phyloP scores from a whole-genome alignment of 2,888 invertebrate genomes.

The Hoplodrina ambigua region DNA sequence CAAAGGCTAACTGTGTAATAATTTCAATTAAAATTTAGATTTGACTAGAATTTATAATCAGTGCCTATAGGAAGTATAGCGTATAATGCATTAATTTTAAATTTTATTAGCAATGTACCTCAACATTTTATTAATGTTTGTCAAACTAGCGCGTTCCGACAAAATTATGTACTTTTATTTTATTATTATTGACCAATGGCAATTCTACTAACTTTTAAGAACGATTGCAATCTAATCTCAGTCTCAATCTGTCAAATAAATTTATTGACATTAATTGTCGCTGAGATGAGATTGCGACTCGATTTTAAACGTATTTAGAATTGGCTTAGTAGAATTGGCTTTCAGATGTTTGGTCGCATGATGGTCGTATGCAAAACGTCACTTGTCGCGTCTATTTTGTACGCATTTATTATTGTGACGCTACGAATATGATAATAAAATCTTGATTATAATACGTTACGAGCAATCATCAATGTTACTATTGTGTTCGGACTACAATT shows the following conservation, averaged over 20 bases:
- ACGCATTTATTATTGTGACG: conserved; percentile 26
- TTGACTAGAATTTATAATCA: conserved; percentile 87
- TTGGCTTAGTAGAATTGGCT: too few species aligned
- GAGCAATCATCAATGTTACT: conserved; percentile 56
- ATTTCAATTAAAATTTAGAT: conserved; percentile 80
- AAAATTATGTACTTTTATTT: conserved; percentile 48
- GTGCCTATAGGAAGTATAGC: conserved; percentile 77
- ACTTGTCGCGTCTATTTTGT: conserved; percentile 17
- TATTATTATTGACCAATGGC: conserved; percentile 31
- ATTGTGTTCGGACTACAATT: conserved; percentile 34
- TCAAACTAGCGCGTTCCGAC: conserved; percentile 24
- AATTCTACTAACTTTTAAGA: too few species aligned
- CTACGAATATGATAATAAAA: conserved; percentile 47
- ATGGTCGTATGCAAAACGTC: conserved; percentile 40
- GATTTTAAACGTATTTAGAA: too few species aligned
- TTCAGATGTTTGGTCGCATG: conserved; percentile 36
- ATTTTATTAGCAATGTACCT: conserved; percentile 55
- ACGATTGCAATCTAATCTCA: too few species aligned
- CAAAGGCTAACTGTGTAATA: conserved; percentile 74
- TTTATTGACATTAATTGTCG: too few species aligned
- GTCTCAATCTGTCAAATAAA: too few species aligned
- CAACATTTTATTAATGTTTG: conserved; percentile 30
- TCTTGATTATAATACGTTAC: conserved; percentile 45
- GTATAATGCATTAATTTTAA: conserved; percentile 54
- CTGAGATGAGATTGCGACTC: too few species aligned